Percentiles rank a stretch among this genome's conserved stretches.
These are phyloP conservation scores for Habrosyne pyritoides DNA, from an alignment of 2,888 invertebrate genomes.

Conservation along the genomic window DNA sequence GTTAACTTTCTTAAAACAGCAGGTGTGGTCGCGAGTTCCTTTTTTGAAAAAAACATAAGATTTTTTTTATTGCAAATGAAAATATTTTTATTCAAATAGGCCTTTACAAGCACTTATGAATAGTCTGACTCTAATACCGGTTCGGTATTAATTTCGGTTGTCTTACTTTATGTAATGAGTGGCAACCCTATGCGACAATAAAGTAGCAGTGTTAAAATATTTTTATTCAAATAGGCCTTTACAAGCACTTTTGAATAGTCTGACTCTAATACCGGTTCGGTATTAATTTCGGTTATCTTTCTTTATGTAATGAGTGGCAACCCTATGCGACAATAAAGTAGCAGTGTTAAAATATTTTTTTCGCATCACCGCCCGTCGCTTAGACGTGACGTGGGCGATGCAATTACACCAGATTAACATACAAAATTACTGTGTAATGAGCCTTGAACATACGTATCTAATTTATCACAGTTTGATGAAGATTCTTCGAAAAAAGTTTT, in stretches of 20 bases:
- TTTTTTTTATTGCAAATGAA: too few relatives aligned
- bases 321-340: slow-evolving; percentile 2
- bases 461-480: slow-evolving; percentile 55
- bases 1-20: too few relatives aligned
- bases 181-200: slow-evolving; percentile 4
- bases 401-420: slow-evolving; percentile 54
- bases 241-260: too few relatives aligned
- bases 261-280: too few relatives aligned
- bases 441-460: slow-evolving; percentile 41
- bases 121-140: too few relatives aligned
- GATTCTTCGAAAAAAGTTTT: not conserved
- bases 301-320: not conserved
- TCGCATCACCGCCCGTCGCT: slow-evolving; percentile 22
- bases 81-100: too few relatives aligned
- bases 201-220: slow-evolving; percentile 14
- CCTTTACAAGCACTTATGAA: too few relatives aligned
- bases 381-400: slow-evolving; percentile 21
- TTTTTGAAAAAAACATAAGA: too few relatives aligned
- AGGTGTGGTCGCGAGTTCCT: too few relatives aligned
- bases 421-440: slow-evolving; percentile 57
- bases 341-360: slow-evolving; percentile 21
- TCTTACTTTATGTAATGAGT: not conserved
- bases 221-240: too few relatives aligned
- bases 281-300: too few relatives aligned
- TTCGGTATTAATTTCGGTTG: too few relatives aligned